Base-by-base conservation (phyloP, 2,113 vertebrate species). In the Sclerurus mexicanus region DNA sequence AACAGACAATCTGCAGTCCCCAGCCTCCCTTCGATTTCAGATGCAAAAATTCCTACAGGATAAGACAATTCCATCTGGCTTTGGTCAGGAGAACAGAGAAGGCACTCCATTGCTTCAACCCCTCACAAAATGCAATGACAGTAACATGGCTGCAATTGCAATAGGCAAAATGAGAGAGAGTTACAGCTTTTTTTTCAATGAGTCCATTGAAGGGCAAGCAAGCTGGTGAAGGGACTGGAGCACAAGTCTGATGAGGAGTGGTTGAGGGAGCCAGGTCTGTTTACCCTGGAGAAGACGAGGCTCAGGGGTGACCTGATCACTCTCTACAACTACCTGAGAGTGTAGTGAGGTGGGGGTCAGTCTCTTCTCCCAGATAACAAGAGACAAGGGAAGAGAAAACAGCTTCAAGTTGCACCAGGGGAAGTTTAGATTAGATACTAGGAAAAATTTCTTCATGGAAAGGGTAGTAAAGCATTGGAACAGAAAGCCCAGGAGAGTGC, bases 101-200 rank as follows among this genome's bases (percentile, higher is more conserved):
- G 12, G 33, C 6, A 18, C 21, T 64, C 47, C 30, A 28, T 9
- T 0, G 0, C 37, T 33, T 63, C 52, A 85, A 7, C 3, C 8
- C 5, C 20, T 71, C n/a, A 50, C 6, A 66, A 80, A 71, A 67
- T 5, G 9, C 25, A 69, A 6, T 14, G 12, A 44, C 4, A 8
- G 84, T 37, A 87, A 56, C 7, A 23, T 5, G 5, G 46, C 17
- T 67, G 40, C 16, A 77, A 40, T 1, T 71, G 22, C 12, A 78
- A 22, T 6, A 24, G 14, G 8, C 35, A 55, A 69, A 87, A 73
- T 28, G 3, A 69, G 24, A 40, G 3, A 50, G 0, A 22, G 14
- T 31, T 47, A 58, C 2, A n/a, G 10, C 1, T 44, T 10, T 63
- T 42, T 42, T 72, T 74, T 33, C 7, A 67, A 22, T 53, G 11